Evolutionary conservation across 23 tunicate species (phyloP).

Genomic region (Halocynthia aurantium): DNA sequence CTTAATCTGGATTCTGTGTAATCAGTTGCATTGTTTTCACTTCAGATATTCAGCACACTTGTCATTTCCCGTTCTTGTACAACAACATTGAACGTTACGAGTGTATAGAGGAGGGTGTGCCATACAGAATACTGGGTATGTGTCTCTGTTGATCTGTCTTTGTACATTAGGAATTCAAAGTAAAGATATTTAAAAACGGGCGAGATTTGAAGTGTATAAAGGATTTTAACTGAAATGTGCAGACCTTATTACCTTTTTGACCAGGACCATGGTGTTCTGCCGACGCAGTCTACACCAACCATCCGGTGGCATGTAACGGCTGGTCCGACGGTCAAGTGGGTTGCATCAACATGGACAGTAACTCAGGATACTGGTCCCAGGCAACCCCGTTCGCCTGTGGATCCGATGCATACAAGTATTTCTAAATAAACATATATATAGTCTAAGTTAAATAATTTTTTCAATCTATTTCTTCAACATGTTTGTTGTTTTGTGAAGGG

Average conservation of each 20-base stretch:
- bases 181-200: background rate
- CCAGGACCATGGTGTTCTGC: conserved; percentile 79
- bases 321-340: conserved; percentile 50
- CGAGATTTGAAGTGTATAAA: background rate
- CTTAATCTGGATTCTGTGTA: background rate
- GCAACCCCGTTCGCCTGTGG: conserved; percentile 69
- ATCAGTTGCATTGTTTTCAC: background rate
- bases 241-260: background rate
- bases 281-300: conserved; percentile 60
- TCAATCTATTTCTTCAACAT: background rate
- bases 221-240: background rate
- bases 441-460: background rate
- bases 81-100: conserved; percentile 59
- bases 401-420: conserved; percentile 52
- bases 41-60: conserved; percentile 50
- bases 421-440: background rate
- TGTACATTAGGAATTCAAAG: background rate
- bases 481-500: conserved; percentile 21
- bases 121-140: conserved; percentile 37
- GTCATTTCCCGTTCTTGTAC: conserved; percentile 60
- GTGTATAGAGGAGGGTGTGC: conserved; percentile 39
- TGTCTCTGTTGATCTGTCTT: background rate
- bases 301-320: conserved; percentile 69
- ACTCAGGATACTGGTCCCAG: conserved; percentile 64
- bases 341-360: conserved; percentile 56